phyloP scores from a whole-genome alignment of 1,140 invertebrate species.

The Druon quercuslanigerum region DNA sequence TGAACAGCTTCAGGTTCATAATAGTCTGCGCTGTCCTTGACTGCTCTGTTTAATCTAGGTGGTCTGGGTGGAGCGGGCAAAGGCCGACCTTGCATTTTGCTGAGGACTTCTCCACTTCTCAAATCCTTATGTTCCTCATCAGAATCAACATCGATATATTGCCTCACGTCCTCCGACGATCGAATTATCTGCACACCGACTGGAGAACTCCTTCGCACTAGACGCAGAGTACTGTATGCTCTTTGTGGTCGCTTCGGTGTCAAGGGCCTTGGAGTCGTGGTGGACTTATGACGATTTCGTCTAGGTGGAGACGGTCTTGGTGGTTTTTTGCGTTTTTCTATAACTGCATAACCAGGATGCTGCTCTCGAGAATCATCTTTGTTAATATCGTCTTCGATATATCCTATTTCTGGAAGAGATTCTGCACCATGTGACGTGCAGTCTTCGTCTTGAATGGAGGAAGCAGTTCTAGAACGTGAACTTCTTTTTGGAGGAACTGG shows the following conservation, averaged over 20 bases:
- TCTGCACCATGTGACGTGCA: constrained; percentile 83
- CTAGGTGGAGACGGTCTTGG: constrained; percentile 77
- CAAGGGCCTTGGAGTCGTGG: constrained; percentile 64
- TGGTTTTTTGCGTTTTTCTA: constrained; percentile 79
- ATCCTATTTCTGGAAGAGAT: constrained; percentile 74
- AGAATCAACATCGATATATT: constrained; percentile 2
- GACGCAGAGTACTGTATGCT: constrained; percentile 83
- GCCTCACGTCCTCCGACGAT: background rate
- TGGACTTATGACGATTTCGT: constrained; percentile 75
- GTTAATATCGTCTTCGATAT: constrained; percentile 62
- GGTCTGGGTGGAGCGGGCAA: constrained; percentile 88
- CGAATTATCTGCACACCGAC: constrained; percentile 32
- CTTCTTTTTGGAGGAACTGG: constrained; percentile 72
- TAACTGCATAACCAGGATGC: constrained; percentile 80
- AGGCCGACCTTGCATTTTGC: constrained; percentile 87
- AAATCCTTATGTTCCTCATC: constrained; percentile 76
- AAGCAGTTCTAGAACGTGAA: constrained; percentile 78
- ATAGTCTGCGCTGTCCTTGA: constrained; percentile 51
- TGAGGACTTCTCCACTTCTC: constrained; percentile 82
- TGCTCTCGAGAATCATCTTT: constrained; percentile 55
- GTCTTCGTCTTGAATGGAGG: constrained; percentile 80
- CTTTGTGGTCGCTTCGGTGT: constrained; percentile 76
- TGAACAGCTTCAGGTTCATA: constrained; percentile 40
- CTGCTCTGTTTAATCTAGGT: constrained; percentile 76
- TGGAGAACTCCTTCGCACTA: constrained; percentile 73